Conservation (phyloP, 2,113 vertebrate species). For the Xenopus laevis region DNA sequence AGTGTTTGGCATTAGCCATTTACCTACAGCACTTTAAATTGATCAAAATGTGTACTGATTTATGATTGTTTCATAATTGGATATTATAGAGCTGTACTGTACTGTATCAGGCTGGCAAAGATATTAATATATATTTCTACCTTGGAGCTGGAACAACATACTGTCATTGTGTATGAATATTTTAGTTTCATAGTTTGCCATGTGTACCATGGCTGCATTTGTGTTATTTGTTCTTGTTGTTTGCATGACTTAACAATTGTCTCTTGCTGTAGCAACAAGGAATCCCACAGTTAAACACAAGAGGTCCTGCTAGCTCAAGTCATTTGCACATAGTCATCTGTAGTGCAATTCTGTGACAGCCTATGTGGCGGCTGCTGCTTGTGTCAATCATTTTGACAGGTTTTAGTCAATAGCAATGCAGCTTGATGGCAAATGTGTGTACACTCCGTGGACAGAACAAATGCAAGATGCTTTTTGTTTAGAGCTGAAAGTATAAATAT, state of each 20-base stretch:
- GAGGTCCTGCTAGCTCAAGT: slow-evolving; percentile 31
- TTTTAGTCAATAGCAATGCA: background rate
- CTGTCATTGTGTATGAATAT: no score
- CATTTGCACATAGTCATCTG: slow-evolving; percentile 1
- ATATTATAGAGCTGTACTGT: no score
- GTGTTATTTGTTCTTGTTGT: background rate
- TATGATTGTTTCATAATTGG: no score
- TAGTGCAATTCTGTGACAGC: background rate
- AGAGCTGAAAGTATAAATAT: no score
- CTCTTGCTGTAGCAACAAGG: background rate
- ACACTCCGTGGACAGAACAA: no score
- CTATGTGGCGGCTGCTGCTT: background rate
- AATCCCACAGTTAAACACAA: slow-evolving; percentile 38
- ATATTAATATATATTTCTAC: no score
- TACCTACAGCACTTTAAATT: no score
- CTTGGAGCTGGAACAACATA: no score
- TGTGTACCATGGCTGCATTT: background rate
- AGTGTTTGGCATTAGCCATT: no score
- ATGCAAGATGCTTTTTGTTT: no score
- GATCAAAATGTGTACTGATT: no score
- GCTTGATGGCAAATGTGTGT: background rate
- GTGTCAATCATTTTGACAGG: slow-evolving; percentile 3
- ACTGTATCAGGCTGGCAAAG: no score
- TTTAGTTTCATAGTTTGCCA: background rate
- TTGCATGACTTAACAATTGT: background rate